Evolutionary conservation across 2,797 vertebrate species (phyloP).

Genomic region (Psittacula echo): DNA sequence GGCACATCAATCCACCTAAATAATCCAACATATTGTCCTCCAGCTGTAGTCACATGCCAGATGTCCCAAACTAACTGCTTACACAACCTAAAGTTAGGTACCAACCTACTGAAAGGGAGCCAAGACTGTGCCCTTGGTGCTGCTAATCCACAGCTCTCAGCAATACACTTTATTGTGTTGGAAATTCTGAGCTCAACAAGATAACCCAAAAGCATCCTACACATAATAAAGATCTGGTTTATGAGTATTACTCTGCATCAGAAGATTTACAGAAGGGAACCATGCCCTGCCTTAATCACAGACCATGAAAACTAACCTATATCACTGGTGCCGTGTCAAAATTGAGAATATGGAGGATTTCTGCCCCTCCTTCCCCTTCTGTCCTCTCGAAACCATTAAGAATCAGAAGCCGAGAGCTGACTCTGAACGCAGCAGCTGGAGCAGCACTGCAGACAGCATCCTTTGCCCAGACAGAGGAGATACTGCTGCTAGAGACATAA

Average conservation of each 20-base stretch:
- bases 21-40: not conserved
- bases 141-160: not conserved
- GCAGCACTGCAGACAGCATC: conserved; percentile 2
- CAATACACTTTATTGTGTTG: not conserved
- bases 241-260: not conserved
- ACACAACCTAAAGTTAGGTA: not conserved
- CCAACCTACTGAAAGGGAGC: not conserved
- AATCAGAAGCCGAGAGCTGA: not conserved
- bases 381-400: not conserved
- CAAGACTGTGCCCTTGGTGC: not conserved
- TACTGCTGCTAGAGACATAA: not conserved
- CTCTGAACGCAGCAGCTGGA: not conserved
- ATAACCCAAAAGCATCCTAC: not conserved
- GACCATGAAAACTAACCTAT: not conserved
- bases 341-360: not conserved
- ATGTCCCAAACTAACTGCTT: not conserved
- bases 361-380: not conserved
- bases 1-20: not conserved
- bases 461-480: not conserved
- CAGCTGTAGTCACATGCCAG: not conserved
- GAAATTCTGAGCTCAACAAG: not conserved
- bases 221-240: not conserved
- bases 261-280: not conserved
- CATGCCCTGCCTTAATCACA: not conserved
- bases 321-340: not conserved